Percentiles rank a stretch among this genome's conserved stretches.
These are phyloP conservation scores for Pissodes strobi DNA, from an alignment of 1,140 invertebrate genomes.

Conservation along the genomic window DNA sequence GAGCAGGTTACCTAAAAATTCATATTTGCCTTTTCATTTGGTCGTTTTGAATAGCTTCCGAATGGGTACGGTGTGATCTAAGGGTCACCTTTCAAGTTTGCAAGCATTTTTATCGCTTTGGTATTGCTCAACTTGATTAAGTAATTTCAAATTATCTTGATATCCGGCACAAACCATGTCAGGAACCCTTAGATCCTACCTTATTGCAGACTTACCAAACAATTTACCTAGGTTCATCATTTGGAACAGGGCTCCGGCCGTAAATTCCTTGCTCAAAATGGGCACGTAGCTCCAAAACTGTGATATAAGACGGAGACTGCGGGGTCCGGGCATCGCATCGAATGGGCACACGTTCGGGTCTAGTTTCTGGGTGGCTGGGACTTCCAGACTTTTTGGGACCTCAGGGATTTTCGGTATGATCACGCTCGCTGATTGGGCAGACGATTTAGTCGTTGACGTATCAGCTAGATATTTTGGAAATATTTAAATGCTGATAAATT, in stretches of 20 bases:
- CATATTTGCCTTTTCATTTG: constrained; percentile 4
- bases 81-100: no score
- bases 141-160: no score
- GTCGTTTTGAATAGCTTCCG: background rate
- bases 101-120: no score
- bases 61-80: no score
- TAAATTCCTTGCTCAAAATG: constrained; percentile 65
- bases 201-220: constrained; percentile 42
- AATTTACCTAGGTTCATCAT: constrained; percentile 62
- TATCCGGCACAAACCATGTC: no score
- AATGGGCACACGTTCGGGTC: constrained; percentile 49
- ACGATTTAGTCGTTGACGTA: background rate
- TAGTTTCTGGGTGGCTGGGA: background rate
- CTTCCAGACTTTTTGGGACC: background rate
- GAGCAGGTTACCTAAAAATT: constrained; percentile 44
- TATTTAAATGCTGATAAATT: no score
- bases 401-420: constrained; percentile 7
- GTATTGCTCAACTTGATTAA: no score
- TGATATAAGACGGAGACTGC: constrained; percentile 60
- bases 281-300: constrained; percentile 65
- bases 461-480: no score
- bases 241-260: constrained; percentile 62
- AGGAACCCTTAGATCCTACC: no score
- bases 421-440: background rate
- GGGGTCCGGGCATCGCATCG: constrained; percentile 66